These are phyloP conservation scores for Drosophila quasianomalipes DNA, from an alignment of 2,888 invertebrate genomes.

Conservation along the genomic window DNA sequence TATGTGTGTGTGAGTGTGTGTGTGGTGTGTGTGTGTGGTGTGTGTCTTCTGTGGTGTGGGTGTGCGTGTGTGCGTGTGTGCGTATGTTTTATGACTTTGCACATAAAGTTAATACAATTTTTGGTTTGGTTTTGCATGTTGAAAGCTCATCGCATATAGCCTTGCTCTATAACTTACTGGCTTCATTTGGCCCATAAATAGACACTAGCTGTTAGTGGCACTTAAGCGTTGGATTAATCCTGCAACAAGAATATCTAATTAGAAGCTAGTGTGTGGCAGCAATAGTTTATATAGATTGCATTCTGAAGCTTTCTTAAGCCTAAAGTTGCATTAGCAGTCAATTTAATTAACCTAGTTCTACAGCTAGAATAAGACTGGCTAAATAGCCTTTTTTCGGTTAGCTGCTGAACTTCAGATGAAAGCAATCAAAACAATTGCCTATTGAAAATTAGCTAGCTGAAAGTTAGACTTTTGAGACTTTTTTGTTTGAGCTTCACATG, in stretches of 20 bases:
- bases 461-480: neutral
- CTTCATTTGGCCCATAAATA: conserved; percentile 6
- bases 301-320: neutral
- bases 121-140: conserved; percentile 28
- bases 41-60: conserved; percentile 21
- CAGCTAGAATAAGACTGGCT: neutral
- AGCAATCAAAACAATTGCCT: neutral
- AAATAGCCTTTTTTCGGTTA: neutral
- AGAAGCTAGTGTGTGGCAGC: neutral
- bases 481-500: too few relatives aligned
- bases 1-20: conserved; percentile 24
- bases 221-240: conserved; percentile 22
- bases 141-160: neutral
- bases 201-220: conserved; percentile 9
- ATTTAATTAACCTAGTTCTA: neutral
- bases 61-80: conserved; percentile 25
- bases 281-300: neutral
- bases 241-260: neutral
- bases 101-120: conserved; percentile 44
- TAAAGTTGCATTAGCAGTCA: neutral
- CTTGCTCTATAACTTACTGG: neutral
- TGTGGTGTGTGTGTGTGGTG: conserved; percentile 16
- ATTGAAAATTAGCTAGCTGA: neutral
- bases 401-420: neutral
- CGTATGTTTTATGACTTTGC: conserved; percentile 62